Evolutionary conservation across 92 coral and sea anemone genomes (phyloP).

Genomic region (Galaxea fascicularis): DNA sequence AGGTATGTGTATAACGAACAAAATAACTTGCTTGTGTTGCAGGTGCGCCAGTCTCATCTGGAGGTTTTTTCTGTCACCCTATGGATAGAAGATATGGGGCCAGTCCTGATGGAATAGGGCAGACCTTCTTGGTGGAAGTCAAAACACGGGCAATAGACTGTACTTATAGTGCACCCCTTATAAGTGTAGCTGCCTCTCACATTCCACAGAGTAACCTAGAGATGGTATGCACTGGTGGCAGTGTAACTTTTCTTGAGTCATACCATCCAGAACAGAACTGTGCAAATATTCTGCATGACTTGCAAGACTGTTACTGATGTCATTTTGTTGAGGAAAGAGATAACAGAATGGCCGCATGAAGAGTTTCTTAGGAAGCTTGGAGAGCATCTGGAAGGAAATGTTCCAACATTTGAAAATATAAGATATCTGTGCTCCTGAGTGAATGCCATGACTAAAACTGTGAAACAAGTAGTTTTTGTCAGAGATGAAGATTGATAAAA

Average conservation of each 20-base stretch:
- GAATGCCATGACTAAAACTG: no score
- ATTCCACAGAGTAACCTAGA: slow-evolving; percentile 47
- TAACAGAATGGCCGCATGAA: no score
- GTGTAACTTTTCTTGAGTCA: slow-evolving; percentile 43
- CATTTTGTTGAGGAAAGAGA: slow-evolving; percentile 17
- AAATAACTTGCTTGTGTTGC: slow-evolving; percentile 5
- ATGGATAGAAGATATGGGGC: slow-evolving; percentile 41
- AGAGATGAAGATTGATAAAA: no score
- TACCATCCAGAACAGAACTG: slow-evolving; percentile 62
- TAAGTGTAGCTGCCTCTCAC: slow-evolving; percentile 40
- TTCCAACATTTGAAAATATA: slow-evolving; percentile 54
- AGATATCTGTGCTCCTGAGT: slow-evolving; percentile 41
- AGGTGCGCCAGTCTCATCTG: slow-evolving; percentile 50
- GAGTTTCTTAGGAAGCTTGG: no score
- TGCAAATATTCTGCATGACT: slow-evolving; percentile 43
- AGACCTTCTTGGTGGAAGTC: slow-evolving; percentile 46
- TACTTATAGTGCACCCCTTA: slow-evolving; percentile 41
- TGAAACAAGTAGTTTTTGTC: slow-evolving; percentile 47
- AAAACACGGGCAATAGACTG: slow-evolving; percentile 43
- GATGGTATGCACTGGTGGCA: slow-evolving; percentile 55
- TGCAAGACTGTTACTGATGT: slow-evolving; percentile 29
- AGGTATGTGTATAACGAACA: no score
- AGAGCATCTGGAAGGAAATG: no score
- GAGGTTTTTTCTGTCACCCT: slow-evolving; percentile 52
- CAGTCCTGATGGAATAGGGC: slow-evolving; percentile 49